phyloP scores from a whole-genome alignment of 2,888 invertebrate genomes.

The Agriotes lineatus region DNA sequence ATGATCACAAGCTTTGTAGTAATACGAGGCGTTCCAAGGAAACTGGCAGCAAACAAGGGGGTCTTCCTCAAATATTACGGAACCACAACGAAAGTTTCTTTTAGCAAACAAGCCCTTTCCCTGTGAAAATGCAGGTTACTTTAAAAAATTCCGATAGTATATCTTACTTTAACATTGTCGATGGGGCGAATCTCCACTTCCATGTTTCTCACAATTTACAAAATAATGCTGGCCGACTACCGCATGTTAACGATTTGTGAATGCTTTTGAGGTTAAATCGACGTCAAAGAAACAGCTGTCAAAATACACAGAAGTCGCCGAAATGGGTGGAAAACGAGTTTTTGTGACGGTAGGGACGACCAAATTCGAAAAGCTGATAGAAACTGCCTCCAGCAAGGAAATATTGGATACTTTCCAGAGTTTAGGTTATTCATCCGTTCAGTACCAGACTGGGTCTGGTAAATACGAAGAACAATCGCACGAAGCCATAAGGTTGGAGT shows the following conservation, averaged over 20 bases:
- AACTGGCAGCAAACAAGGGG: conserved; percentile 93
- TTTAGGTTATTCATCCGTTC: conserved; percentile 77
- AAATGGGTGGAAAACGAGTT: conserved; percentile 57
- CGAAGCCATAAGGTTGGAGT: conserved; percentile 51
- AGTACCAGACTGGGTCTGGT: conserved; percentile 86
- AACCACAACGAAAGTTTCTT: conserved; percentile 76
- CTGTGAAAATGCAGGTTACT: no score
- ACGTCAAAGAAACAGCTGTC: no score
- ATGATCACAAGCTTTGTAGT: conserved; percentile 90
- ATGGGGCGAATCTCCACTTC: conserved; percentile 48
- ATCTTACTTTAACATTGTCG: conserved; percentile 46
- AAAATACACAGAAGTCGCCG: neutral
- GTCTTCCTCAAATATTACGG: conserved; percentile 87
- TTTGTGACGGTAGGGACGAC: conserved; percentile 99
- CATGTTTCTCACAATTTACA: conserved; percentile 27
- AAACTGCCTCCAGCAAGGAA: conserved; percentile 71
- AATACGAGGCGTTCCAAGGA: conserved; percentile 91
- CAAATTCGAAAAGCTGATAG: conserved; percentile 86
- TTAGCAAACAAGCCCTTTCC: conserved; percentile 88
- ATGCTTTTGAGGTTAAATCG: no score
- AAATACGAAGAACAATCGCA: conserved; percentile 75
- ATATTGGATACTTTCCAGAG: conserved; percentile 72
- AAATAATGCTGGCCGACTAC: neutral
- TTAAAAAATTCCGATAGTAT: no score
- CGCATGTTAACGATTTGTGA: neutral